Base-by-base conservation (phyloP, 2,113 vertebrate genomes). In the Esox niger region DNA sequence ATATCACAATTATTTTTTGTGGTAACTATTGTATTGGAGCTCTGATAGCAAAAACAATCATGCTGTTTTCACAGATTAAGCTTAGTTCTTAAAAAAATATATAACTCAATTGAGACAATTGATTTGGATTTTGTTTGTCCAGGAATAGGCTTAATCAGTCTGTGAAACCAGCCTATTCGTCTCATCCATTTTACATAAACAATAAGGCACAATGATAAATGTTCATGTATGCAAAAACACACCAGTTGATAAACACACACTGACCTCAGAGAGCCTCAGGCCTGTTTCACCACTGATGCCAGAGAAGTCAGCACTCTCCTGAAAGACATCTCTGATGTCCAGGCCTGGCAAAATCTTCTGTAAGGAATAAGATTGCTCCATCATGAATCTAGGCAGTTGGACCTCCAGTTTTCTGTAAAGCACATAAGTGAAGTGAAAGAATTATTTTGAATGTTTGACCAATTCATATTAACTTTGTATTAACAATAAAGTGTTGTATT, bases 341-440 rank as follows among this genome's bases (percentile, higher is more conserved):
- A 97, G 78, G 35, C 79, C 81, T 27, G 90, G 78, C 31, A 98
- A 91, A 46, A 87, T 56, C 29, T 91, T 78, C 0, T 91, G 87
- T 79, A 96, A 86, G 57, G 90, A 78, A 65, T 93, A 93, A 54
- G 91, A 91, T 68, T 90, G 89, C 21, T 95, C 89, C 70, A 96
- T 52, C 71, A 88, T 88, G 84, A 98, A 95, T 70, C 93, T 93
- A 20, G 95, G 95, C 66, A 98, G 73, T 84, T 92, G 93, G 79
- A 96, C 88, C 69, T 98, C 95, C 76, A 91, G 78, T 80, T 93
- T 91, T 73, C 95, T 98, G 85, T 26, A 65, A 30, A 52, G 9
- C 3, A 69, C 26, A 15, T 15, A n/a, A n/a, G n/a, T n/a, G 46
- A 33, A 57, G 31, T 38, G 21, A 56, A 0, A 43, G 13, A 43